A percentile compares a stretch with the other conserved stretches of the same genome.
Evolutionary conservation across 2,113 vertebrate genomes (phyloP).

Genomic region (Corythornis vintsioides): DNA sequence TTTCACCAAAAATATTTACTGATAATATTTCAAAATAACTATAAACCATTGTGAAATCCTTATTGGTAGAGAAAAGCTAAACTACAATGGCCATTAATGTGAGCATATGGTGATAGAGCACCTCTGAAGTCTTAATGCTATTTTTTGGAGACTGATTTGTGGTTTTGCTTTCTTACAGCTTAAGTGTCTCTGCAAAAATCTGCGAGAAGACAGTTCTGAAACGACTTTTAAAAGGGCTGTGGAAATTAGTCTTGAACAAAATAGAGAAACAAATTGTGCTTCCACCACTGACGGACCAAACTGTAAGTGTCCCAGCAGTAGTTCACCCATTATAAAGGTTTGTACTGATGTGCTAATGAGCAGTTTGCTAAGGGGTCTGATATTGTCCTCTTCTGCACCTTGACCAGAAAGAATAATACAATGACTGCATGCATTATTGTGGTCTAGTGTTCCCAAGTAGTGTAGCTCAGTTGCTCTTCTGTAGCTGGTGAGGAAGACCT

Average conservation of each 20-base stretch:
- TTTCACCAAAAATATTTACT: neutral
- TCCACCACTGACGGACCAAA: slow-evolving; percentile 92
- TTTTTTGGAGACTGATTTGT: neutral
- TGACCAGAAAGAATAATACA: neutral
- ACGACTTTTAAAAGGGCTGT: slow-evolving; percentile 93
- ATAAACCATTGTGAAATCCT: neutral
- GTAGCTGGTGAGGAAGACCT: neutral
- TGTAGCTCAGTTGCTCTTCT: neutral
- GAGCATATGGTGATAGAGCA: neutral
- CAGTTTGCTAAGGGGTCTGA: neutral
- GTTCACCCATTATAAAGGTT: neutral
- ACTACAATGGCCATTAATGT: neutral
- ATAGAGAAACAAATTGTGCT: slow-evolving; percentile 95
- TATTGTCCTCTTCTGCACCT: neutral
- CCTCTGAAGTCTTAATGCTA: neutral
- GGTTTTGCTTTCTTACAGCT: slow-evolving; percentile 76
- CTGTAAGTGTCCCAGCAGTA: slow-evolving; percentile 78
- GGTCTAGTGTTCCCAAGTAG: neutral
- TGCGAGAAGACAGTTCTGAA: slow-evolving; percentile 99
- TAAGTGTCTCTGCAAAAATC: slow-evolving; percentile 96
- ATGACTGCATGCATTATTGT: neutral
- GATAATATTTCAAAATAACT: neutral
- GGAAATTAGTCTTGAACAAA: slow-evolving; percentile 95
- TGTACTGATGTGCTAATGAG: neutral
- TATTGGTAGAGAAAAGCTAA: neutral